Conservation (phyloP, 2,113 vertebrate genomes). For the Coptodon bakossiorum region DNA sequence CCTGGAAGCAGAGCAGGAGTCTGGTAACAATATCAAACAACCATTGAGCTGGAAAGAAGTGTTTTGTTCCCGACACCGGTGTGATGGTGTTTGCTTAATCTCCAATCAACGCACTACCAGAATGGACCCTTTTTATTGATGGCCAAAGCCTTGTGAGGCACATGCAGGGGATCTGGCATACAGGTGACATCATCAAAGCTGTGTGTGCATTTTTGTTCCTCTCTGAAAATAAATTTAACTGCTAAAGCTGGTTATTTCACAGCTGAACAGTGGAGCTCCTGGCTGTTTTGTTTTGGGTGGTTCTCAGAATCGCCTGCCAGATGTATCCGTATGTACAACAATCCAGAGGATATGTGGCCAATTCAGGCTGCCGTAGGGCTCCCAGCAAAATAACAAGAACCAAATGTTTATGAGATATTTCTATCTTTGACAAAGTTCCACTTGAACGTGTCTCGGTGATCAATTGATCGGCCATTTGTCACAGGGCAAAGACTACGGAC, state of each 20-base stretch:
- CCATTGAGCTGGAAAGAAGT: slow-evolving; percentile 6
- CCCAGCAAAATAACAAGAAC: slow-evolving; percentile 41
- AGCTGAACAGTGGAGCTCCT: slow-evolving; percentile 7
- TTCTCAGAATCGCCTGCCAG: slow-evolving; percentile 37
- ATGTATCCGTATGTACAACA: slow-evolving; percentile 20
- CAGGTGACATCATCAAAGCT: slow-evolving; percentile 46
- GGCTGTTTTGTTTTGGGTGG: slow-evolving; percentile 50
- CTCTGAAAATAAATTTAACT: slow-evolving; percentile 41
- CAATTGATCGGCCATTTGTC: slow-evolving; percentile 42
- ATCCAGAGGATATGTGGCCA: not conserved
- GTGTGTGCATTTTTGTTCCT: slow-evolving; percentile 15
- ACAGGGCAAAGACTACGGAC: not conserved
- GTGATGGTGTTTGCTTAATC: slow-evolving; percentile 24
- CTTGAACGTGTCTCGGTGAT: slow-evolving; percentile 30
- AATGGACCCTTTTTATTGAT: slow-evolving; percentile 26
- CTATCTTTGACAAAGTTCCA: slow-evolving; percentile 15
- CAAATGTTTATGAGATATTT: slow-evolving; percentile 56
- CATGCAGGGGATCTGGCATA: slow-evolving; percentile 24
- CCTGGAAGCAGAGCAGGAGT: slow-evolving; percentile 27
- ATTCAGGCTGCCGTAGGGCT: not conserved
- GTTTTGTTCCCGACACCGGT: slow-evolving; percentile 39
- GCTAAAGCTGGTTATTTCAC: slow-evolving; percentile 1
- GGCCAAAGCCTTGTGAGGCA: slow-evolving; percentile 18
- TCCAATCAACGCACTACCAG: slow-evolving; percentile 22
- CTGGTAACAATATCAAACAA: slow-evolving; percentile 61